These are phyloP conservation scores for Sebastes schlegelii DNA, from an alignment of 2,113 vertebrate genomes.

Conservation along the genomic window DNA sequence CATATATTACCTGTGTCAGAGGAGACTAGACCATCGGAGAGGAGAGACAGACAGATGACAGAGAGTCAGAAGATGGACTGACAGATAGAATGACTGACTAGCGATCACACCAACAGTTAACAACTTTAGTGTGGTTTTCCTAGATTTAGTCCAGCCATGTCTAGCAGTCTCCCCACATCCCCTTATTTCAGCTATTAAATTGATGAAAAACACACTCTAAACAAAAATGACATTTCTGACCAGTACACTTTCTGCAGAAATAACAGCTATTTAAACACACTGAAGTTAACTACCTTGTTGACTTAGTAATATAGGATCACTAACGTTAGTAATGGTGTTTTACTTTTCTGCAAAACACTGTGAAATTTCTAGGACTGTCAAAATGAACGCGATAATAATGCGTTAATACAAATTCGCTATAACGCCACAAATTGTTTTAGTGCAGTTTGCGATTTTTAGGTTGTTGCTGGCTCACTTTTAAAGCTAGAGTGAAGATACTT, in stretches of 20 bases:
- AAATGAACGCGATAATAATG: too few relatives aligned
- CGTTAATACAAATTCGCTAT: too few relatives aligned
- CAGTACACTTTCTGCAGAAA: not conserved
- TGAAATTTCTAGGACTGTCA: not conserved
- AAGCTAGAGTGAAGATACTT: too few relatives aligned
- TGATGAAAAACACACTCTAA: not conserved
- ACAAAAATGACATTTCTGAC: constrained; percentile 1
- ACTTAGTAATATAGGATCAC: not conserved
- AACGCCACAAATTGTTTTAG: too few relatives aligned
- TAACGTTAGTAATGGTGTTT: not conserved
- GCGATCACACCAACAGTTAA: constrained; percentile 36
- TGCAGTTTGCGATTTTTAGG: too few relatives aligned
- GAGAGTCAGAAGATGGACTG: constrained; percentile 70
- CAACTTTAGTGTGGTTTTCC: not conserved
- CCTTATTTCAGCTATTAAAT: not conserved
- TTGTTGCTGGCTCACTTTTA: too few relatives aligned
- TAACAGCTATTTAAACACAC: not conserved
- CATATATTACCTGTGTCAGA: constrained; percentile 84
- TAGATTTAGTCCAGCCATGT: not conserved
- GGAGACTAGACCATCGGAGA: constrained; percentile 83
- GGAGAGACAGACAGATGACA: constrained; percentile 76
- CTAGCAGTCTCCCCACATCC: not conserved
- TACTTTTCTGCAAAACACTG: not conserved
- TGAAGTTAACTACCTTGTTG: not conserved
- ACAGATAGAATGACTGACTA: constrained; percentile 61